Evolutionary conservation across 2,113 vertebrate genomes (phyloP).

Genomic region (human (Homo sapiens)): DNA sequence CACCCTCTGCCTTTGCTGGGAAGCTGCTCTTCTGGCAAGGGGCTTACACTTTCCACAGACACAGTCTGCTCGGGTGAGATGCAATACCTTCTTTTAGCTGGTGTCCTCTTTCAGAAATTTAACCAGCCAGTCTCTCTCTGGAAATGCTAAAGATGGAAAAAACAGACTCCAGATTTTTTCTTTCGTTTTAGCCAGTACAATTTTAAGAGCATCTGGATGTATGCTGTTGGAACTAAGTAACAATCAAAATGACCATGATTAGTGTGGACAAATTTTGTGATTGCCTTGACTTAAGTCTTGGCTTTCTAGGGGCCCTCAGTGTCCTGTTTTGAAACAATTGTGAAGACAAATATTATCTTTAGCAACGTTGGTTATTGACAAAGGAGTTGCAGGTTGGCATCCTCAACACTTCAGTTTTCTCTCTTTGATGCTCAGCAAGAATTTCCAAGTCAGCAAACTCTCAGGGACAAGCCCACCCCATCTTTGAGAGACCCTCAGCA

Average conservation of each 20-base stretch:
- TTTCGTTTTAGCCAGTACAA: not conserved
- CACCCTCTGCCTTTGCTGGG: not conserved
- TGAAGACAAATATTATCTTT: not conserved
- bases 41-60: not conserved
- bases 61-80: not conserved
- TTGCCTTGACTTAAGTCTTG: not conserved
- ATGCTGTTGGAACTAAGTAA: not conserved
- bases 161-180: not conserved
- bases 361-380: not conserved
- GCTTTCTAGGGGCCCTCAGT: not conserved
- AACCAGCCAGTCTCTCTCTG: not conserved
- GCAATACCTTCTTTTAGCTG: not conserved
- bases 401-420: not conserved
- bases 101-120: not conserved
- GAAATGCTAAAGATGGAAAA: not conserved
- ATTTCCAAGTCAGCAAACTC: not conserved
- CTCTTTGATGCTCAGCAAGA: not conserved
- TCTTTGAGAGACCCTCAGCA: not conserved
- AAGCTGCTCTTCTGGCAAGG: not conserved
- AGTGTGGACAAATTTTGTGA: not conserved
- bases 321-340: slow-evolving; percentile 21
- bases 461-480: not conserved
- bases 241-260: not conserved
- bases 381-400: not conserved
- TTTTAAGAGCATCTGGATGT: not conserved